Conservation (phyloP, 2,797 vertebrate genomes). For the Australoheros facetus region DNA sequence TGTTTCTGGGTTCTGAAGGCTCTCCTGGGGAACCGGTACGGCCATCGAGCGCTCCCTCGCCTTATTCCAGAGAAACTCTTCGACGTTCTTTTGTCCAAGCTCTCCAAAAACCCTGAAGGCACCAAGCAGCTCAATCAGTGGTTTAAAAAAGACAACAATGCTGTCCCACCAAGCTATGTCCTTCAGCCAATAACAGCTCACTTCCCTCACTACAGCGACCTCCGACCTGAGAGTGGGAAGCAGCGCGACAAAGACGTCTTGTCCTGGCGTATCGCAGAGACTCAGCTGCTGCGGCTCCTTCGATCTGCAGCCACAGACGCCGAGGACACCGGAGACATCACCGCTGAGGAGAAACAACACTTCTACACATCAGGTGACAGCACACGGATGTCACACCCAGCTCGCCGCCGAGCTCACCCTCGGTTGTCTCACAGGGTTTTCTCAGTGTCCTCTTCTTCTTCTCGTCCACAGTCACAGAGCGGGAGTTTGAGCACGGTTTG, state of each 20-base stretch:
- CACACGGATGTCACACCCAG: fast-evolving
- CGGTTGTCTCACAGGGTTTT: neutral
- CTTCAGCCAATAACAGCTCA: conserved; percentile 82
- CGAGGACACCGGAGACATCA: conserved; percentile 73
- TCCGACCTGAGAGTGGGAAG: conserved; percentile 52
- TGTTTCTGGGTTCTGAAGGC: conserved; percentile 68
- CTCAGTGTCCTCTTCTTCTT: conserved; percentile 26
- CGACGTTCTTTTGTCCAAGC: conserved; percentile 76
- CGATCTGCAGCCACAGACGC: conserved; percentile 73
- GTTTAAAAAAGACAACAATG: conserved; percentile 83
- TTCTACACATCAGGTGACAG: conserved; percentile 83
- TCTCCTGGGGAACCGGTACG: conserved; percentile 83
- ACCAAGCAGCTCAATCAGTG: conserved; percentile 73
- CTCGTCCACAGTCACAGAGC: conserved; percentile 75
- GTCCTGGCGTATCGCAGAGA: conserved; percentile 69
- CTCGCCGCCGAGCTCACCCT: neutral
- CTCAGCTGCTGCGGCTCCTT: conserved; percentile 72
- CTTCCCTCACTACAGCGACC: conserved; percentile 72
- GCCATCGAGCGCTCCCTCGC: conserved; percentile 75
- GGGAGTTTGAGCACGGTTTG: conserved; percentile 81
- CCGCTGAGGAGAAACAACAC: conserved; percentile 67
- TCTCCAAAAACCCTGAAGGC: conserved; percentile 66
- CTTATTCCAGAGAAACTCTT: conserved; percentile 80
- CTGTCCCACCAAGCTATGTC: conserved; percentile 78
- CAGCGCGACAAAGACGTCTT: conserved; percentile 49